A percentile compares a stretch with the other conserved stretches of the same genome.
Evolutionary conservation across 2,888 invertebrate genomes (phyloP).

Genomic region (Himalopsyche anomala): DNA sequence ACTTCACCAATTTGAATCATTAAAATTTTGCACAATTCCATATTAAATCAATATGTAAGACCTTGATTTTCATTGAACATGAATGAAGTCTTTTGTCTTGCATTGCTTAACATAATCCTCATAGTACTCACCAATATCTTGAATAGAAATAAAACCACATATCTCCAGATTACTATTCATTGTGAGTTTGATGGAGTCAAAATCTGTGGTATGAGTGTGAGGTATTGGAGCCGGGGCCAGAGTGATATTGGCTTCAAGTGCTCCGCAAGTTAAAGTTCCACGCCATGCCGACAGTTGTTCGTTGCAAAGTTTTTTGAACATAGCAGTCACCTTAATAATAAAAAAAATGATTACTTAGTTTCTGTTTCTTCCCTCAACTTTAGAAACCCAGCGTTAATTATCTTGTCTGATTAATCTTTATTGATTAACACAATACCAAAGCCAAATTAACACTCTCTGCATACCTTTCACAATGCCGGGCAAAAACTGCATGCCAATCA

Average conservation of each 20-base stretch:
- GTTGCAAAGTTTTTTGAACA: slow-evolving; percentile 59
- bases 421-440: too few species aligned
- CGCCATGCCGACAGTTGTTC: slow-evolving; percentile 70
- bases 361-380: too few species aligned
- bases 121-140: slow-evolving; percentile 83
- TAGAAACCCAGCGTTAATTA: too few species aligned
- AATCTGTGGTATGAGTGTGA: slow-evolving; percentile 79
- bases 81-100: not conserved
- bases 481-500: too few species aligned
- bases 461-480: too few species aligned
- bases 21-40: too few species aligned
- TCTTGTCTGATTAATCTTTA: too few species aligned
- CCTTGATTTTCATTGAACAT: too few species aligned
- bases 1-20: too few species aligned
- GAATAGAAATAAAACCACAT: slow-evolving; percentile 91
- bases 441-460: too few species aligned
- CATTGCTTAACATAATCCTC: not conserved
- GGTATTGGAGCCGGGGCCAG: slow-evolving; percentile 76
- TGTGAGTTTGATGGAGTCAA: slow-evolving; percentile 78
- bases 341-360: not conserved
- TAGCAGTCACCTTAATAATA: slow-evolving; percentile 52
- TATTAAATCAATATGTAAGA: too few species aligned
- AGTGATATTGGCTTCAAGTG: slow-evolving; percentile 73
- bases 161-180: slow-evolving; percentile 87
- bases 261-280: slow-evolving; percentile 72